Conservation (phyloP, 2,888 invertebrate genomes). For the Drosophila lacicola region DNA sequence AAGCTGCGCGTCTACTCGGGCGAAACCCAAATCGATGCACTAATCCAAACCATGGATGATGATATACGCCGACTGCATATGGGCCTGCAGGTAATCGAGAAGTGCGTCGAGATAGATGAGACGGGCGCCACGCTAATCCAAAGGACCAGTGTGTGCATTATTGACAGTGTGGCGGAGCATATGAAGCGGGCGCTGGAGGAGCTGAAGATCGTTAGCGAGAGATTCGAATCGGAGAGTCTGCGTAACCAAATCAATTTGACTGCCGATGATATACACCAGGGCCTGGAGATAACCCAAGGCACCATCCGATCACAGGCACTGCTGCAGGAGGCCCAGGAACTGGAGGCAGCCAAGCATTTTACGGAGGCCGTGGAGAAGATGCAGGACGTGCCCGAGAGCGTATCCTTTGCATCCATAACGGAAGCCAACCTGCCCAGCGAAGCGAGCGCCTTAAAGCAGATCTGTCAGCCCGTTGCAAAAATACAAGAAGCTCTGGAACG, state of each 20-base stretch:
- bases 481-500: conserved; percentile 85
- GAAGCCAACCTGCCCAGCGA: conserved; percentile 82
- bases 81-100: conserved; percentile 88
- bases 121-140: conserved; percentile 89
- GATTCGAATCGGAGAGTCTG: conserved; percentile 85
- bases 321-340: conserved; percentile 86
- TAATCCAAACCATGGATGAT: conserved; percentile 87
- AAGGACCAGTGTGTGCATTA: conserved; percentile 88
- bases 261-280: conserved; percentile 86
- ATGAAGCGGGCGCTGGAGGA: conserved; percentile 87
- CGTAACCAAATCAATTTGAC: conserved; percentile 85
- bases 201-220: conserved; percentile 85
- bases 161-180: conserved; percentile 87
- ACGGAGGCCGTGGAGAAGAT: conserved; percentile 84
- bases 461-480: conserved; percentile 85
- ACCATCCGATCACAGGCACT: conserved; percentile 87
- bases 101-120: conserved; percentile 89
- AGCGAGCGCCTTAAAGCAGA: conserved; percentile 81
- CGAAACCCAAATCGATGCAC: conserved; percentile 83
- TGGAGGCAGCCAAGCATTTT: conserved; percentile 84
- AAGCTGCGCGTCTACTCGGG: conserved; percentile 87
- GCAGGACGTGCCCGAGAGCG: conserved; percentile 80
- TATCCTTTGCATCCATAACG: conserved; percentile 82
- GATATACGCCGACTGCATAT: conserved; percentile 89
- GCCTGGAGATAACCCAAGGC: conserved; percentile 86